Evolutionary conservation across 2,888 invertebrate species (phyloP).

Genomic region (Zelleria hepariella): DNA sequence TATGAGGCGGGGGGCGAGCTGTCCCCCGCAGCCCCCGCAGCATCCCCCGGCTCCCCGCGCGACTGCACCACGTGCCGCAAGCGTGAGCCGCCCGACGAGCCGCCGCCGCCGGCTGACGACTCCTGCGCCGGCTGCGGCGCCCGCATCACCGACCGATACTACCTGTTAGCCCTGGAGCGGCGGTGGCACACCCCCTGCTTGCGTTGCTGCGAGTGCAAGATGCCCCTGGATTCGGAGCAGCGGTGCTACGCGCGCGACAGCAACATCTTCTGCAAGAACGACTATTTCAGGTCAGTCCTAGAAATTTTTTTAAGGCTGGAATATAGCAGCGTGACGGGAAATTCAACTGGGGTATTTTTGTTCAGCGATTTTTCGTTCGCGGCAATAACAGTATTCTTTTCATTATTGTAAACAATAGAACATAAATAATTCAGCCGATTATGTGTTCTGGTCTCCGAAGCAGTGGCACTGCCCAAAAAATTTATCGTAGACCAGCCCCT

Average conservation of each 20-base stretch:
- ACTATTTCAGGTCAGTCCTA: conserved; percentile 90
- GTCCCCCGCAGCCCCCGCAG: conserved; percentile 80
- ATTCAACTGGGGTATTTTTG: too few relatives aligned
- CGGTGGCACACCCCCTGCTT: conserved; percentile 95
- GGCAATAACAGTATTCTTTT: too few relatives aligned
- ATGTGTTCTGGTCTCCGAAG: too few relatives aligned
- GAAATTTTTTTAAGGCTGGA: too few relatives aligned
- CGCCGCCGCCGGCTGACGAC: conserved; percentile 54
- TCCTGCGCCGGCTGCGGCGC: conserved; percentile 92
- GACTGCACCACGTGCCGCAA: conserved; percentile 74
- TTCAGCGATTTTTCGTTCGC: too few relatives aligned
- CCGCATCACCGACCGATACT: conserved; percentile 90
- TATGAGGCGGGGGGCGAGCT: conserved; percentile 82
- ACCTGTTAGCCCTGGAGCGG: conserved; percentile 91
- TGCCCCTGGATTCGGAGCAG: conserved; percentile 90
- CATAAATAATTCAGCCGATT: too few relatives aligned
- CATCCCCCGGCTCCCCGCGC: conserved; percentile 73
- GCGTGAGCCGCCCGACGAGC: conserved; percentile 66
- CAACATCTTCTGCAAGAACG: conserved; percentile 96
- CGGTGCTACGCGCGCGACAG: conserved; percentile 95
- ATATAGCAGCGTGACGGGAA: too few relatives aligned
- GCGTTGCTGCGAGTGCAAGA: conserved; percentile 91
- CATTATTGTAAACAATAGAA: too few relatives aligned
- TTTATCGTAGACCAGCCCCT: too few relatives aligned
- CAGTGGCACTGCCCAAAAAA: too few relatives aligned